Percentiles rank a stretch among this genome's conserved stretches.
These are phyloP conservation scores for Spermophilus dauricus DNA, from an alignment of 2,113 vertebrate species.

Conservation along the genomic window DNA sequence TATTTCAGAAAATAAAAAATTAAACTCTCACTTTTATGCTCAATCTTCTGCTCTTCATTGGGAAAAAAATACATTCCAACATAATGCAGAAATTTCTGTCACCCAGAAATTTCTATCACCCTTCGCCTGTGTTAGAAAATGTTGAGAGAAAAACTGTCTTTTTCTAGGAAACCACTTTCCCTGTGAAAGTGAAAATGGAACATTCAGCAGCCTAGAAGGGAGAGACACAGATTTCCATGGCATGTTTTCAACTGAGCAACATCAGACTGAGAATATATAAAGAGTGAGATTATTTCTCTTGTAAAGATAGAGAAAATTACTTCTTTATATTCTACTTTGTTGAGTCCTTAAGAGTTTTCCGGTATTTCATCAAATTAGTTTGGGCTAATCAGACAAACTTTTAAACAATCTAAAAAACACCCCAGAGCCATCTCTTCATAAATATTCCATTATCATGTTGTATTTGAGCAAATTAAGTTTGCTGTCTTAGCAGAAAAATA, in stretches of 20 bases:
- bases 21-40: background rate
- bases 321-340: slow-evolving; percentile 5
- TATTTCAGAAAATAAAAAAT: slow-evolving; percentile 11
- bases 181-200: background rate
- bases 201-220: background rate
- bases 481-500: slow-evolving; percentile 8
- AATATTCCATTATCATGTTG: background rate
- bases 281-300: background rate
- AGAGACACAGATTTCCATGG: background rate
- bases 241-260: background rate
- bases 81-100: background rate
- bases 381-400: slow-evolving; percentile 27
- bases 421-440: background rate
- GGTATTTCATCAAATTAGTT: background rate
- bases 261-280: background rate
- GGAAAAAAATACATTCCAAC: background rate
- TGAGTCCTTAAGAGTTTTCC: background rate
- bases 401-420: slow-evolving; percentile 3
- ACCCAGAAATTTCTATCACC: background rate
- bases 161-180: slow-evolving; percentile 34
- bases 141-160: background rate
- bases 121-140: background rate
- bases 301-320: background rate
- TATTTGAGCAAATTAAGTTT: background rate
- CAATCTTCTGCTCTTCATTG: background rate